Conservation (phyloP, 53 echinoderm and acorn worm species). For the Actinopyga echinites region DNA sequence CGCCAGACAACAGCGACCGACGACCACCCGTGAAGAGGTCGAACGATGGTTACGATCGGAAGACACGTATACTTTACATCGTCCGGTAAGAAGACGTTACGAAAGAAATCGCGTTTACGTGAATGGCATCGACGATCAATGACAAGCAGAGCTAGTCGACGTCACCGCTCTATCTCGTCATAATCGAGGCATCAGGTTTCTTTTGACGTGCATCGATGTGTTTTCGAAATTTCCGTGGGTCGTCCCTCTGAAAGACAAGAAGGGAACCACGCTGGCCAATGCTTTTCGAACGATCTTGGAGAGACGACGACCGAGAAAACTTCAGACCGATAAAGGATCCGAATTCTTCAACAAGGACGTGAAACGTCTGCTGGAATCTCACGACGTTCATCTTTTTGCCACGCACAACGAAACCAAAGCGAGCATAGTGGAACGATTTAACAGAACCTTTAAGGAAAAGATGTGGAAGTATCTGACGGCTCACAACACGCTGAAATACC, state of each 20-base stretch:
- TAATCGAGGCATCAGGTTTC: constrained; percentile 16
- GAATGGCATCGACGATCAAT: constrained; percentile 26
- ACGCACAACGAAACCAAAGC: constrained; percentile 47
- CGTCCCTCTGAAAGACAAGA: constrained; percentile 36
- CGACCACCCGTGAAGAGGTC: not conserved
- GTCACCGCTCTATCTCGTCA: not conserved
- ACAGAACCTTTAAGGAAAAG: constrained; percentile 23
- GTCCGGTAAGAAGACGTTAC: not conserved
- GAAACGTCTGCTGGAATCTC: not conserved
- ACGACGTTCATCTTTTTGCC: constrained; percentile 8
- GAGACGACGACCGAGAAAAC: not conserved
- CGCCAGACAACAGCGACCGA: not conserved
- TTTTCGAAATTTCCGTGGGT: constrained; percentile 48
- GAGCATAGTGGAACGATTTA: constrained; percentile 9
- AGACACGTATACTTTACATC: constrained; percentile 21
- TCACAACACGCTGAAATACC: constrained; percentile 26
- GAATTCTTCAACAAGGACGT: constrained; percentile 32
- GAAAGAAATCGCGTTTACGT: constrained; percentile 26
- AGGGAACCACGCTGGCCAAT: not conserved
- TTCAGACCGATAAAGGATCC: constrained; percentile 37
- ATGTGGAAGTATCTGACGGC: constrained; percentile 47
- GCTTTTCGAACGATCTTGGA: constrained; percentile 6
- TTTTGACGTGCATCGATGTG: constrained; percentile 45
- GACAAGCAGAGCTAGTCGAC: constrained; percentile 47
- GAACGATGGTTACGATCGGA: constrained; percentile 6